Conservation (phyloP, 2,113 vertebrate species). For the Pogona vitticeps region DNA sequence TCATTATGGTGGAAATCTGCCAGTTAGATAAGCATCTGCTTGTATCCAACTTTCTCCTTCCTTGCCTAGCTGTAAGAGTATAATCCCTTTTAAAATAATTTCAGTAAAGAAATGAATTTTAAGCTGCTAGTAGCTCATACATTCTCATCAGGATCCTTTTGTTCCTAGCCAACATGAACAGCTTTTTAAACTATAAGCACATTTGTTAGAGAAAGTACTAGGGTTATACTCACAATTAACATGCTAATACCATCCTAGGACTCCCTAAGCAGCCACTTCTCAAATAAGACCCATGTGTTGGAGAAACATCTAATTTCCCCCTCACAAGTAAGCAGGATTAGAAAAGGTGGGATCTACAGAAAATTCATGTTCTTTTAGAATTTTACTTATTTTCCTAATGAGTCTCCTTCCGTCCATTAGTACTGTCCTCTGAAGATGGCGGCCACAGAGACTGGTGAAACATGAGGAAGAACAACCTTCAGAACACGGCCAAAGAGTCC, state of each 20-base stretch:
- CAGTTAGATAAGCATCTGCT: background rate
- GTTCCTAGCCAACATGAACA: background rate
- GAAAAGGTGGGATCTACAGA: background rate
- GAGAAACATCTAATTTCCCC: background rate
- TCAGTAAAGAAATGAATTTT: background rate
- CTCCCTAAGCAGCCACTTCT: background rate
- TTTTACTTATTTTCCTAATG: background rate
- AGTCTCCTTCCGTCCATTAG: background rate
- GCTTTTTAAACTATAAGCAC: background rate
- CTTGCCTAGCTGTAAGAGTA: background rate
- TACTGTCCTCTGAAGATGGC: too few relatives aligned
- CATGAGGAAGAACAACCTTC: too few relatives aligned
- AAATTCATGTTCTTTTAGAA: conserved; percentile 12
- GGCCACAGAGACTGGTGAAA: too few relatives aligned
- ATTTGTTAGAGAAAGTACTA: too few relatives aligned
- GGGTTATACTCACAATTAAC: background rate
- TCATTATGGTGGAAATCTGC: background rate
- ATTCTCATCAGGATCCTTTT: background rate
- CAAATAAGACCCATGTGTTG: background rate
- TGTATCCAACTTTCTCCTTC: background rate
- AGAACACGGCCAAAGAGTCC: too few relatives aligned
- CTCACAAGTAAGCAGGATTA: conserved; percentile 12
- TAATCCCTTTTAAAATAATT: background rate
- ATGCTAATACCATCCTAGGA: too few relatives aligned
- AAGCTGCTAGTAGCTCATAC: background rate